Base-by-base conservation (phyloP, 30 jellyfish, hydroid and myxozoan species). In the Morbakka virulenta region DNA sequence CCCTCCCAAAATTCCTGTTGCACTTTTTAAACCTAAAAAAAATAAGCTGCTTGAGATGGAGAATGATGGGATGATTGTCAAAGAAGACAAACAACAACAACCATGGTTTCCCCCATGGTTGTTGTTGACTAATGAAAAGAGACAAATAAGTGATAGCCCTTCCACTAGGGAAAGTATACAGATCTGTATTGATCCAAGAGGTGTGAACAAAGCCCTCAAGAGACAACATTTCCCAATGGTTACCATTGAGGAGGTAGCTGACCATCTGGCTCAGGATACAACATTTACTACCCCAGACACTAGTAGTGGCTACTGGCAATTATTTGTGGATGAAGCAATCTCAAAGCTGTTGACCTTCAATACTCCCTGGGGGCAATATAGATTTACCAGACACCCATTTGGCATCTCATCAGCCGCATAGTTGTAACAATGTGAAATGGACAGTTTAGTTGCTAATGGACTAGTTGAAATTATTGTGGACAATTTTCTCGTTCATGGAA, bases 31-130 rank as follows among this genome's bases (percentile, higher is more conserved):
- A 30, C 86, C 86, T 74, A 52, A 49, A 21, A 50, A 52, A 28
- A 21, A 72, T 77, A 72, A 72, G 67, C 79, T 41, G 52, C 68
- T 11, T 23, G 84, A 72, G 11, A 74, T 52, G 80, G 79, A 50
- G 81, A 52, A n/a, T 50, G 79, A 50, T 26, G 80, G 79, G 64
- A 52, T 74, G 24, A 28, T 74, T 50, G 79, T 74, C 21, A 72
- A 72, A 49, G 79, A 72, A 49, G 52, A 35, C 25, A 50, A 41
- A 50, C 84, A n/a, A 72, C 67, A 72, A 77, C 68, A n/a, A 77
- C 52, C 11, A 32, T 72, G 84, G 84, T 72, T 41, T 50, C 80
- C 52, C 51, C 86, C 65, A 74, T 50, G 86, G 80, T 74, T 28
- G 86, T 50, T 26, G 86, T 74, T 28, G 81, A 74, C 86, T 50